These are phyloP conservation scores for Stomatorhinus walkeri DNA, from an alignment of 2,797 vertebrate genomes.

Conservation along the genomic window DNA sequence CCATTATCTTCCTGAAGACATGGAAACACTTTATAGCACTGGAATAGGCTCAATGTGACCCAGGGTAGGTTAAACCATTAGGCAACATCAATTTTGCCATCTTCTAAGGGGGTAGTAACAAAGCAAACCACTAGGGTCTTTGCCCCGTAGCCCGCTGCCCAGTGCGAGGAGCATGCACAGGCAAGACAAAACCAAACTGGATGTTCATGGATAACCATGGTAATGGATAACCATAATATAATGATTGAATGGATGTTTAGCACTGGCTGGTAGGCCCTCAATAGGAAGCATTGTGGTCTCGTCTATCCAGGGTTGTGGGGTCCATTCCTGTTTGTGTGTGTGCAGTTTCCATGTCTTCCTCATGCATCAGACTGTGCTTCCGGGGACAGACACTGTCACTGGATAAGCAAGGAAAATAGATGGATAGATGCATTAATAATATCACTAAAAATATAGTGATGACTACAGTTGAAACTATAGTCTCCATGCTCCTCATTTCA, in stretches of 20 bases:
- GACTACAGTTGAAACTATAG: not conserved
- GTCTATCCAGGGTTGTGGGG: not conserved
- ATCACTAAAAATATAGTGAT: not conserved
- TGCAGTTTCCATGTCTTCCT: not conserved
- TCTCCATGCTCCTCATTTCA: not conserved
- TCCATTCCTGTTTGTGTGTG: not conserved
- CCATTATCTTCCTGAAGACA: slow-evolving; percentile 6
- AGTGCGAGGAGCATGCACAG: not conserved
- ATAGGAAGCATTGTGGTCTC: not conserved
- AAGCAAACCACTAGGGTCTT: not conserved
- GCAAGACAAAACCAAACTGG: not conserved
- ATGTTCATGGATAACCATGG: not conserved
- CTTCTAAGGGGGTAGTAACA: not conserved
- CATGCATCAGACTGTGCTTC: not conserved
- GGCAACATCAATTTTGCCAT: not conserved
- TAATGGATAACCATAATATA: not conserved
- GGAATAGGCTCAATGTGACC: not conserved
- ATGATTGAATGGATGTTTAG: not conserved
- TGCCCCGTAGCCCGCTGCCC: not conserved
- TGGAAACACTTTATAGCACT: not conserved
- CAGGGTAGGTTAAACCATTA: not conserved
- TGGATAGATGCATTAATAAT: not conserved
- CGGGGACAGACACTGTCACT: not conserved
- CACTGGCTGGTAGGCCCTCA: not conserved
- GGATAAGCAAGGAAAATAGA: not conserved